These are phyloP conservation scores for Halictus quadricinctus DNA, from an alignment of 2,888 invertebrate species.

Conservation along the genomic window DNA sequence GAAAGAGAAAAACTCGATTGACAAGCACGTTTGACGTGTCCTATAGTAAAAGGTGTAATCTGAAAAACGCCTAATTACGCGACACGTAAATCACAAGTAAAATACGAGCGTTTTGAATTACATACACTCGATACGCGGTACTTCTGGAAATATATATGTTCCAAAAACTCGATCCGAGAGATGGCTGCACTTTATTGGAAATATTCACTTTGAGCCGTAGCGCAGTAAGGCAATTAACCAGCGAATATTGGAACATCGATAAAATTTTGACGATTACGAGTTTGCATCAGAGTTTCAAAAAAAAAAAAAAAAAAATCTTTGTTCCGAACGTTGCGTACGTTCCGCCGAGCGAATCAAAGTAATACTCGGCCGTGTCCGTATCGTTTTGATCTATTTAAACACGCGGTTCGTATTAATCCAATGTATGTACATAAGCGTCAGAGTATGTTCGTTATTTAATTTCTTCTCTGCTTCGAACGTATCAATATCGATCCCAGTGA, in stretches of 20 bases:
- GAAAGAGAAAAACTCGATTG: background rate
- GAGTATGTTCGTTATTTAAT: slow-evolving; percentile 56
- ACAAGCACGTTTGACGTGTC: background rate
- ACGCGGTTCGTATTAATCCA: slow-evolving; percentile 24
- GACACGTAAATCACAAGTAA: slow-evolving; percentile 6
- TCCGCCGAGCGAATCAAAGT: slow-evolving; percentile 37
- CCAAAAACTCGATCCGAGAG: slow-evolving; percentile 43
- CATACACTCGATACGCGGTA: slow-evolving; percentile 37
- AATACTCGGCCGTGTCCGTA: slow-evolving; percentile 43
- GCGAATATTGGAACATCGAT: slow-evolving; percentile 55
- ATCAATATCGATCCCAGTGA: slow-evolving; percentile 47
- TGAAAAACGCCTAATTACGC: slow-evolving; percentile 27
- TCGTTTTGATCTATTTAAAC: slow-evolving; percentile 39
- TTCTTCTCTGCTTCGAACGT: slow-evolving; percentile 40
- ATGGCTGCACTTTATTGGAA: slow-evolving; percentile 60
- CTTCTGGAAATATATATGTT: slow-evolving; percentile 53
- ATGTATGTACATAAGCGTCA: slow-evolving; percentile 8
- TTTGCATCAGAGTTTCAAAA: slow-evolving; percentile 37
- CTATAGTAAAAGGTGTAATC: slow-evolving; percentile 29
- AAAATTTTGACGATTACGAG: slow-evolving; percentile 60
- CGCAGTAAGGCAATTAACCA: slow-evolving; percentile 58
- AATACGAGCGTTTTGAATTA: slow-evolving; percentile 41
- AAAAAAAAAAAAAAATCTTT: slow-evolving; percentile 20
- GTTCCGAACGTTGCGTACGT: slow-evolving; percentile 43
- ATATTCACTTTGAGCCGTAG: slow-evolving; percentile 63